phyloP scores from a whole-genome alignment of 1,140 invertebrate genomes.

The Papilio glaucus region DNA sequence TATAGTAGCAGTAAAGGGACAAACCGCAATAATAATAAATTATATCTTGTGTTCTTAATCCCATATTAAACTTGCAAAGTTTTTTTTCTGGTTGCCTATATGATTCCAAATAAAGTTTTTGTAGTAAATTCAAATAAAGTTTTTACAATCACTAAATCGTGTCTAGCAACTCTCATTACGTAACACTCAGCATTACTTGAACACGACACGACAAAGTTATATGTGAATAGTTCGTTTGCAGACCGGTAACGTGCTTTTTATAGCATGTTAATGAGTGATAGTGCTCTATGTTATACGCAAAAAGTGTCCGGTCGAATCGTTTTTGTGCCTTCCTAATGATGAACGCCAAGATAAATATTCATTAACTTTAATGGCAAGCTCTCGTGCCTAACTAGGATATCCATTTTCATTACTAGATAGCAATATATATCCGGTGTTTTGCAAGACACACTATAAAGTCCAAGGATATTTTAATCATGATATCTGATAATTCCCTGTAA shows the following conservation, averaged over 20 bases:
- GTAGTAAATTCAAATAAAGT: neutral
- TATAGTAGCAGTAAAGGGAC: no score
- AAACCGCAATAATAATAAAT: no score
- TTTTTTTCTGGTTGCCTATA: no score
- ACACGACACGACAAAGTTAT: neutral
- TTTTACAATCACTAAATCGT: neutral
- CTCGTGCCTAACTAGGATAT: neutral
- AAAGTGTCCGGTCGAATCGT: neutral
- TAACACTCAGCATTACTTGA: conserved; percentile 2
- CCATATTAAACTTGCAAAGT: neutral
- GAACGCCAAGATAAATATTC: neutral
- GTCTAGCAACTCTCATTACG: neutral
- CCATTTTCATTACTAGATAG: neutral
- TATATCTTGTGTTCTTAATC: no score
- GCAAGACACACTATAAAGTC: no score
- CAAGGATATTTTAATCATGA: no score
- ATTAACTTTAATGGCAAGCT: neutral
- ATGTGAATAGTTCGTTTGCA: conserved; percentile 4
- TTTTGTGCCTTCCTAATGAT: neutral
- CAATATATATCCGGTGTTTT: neutral
- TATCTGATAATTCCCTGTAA: no score
- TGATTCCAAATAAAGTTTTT: neutral
- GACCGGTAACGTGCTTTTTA: conserved; percentile 4
- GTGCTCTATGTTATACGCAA: neutral
- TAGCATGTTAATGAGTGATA: neutral